A percentile compares a stretch with the other conserved stretches of the same genome.
These are phyloP conservation scores for Anomalospiza imberbis DNA, from an alignment of 2,797 vertebrate genomes.

Conservation along the genomic window DNA sequence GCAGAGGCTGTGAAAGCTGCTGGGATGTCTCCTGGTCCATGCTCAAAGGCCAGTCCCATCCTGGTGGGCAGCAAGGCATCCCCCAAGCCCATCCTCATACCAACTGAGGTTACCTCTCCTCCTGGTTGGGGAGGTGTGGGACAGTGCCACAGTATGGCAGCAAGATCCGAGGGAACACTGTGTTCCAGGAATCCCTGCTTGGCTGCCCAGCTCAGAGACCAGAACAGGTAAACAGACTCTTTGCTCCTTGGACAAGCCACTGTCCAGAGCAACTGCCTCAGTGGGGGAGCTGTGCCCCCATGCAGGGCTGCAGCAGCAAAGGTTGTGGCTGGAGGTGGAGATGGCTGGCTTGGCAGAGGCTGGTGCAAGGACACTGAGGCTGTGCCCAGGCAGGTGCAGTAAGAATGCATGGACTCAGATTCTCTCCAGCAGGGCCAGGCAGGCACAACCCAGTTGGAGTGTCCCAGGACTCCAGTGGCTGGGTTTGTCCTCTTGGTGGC, in stretches of 20 bases:
- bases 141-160: neutral
- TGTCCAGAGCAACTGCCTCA: neutral
- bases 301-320: accelerated
- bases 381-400: neutral
- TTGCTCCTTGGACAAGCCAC: neutral
- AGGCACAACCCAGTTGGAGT: neutral
- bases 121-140: accelerated
- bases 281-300: too few relatives aligned
- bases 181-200: neutral
- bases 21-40: neutral
- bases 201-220: neutral
- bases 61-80: neutral
- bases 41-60: neutral
- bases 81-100: accelerated
- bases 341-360: neutral
- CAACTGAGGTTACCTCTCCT: accelerated
- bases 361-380: neutral
- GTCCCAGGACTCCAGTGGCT: neutral
- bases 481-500: neutral
- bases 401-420: accelerated
- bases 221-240: neutral
- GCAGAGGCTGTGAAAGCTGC: neutral
- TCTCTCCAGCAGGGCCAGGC: neutral
- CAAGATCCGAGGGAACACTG: accelerated
- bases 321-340: neutral